These are phyloP conservation scores for Triplophysa bombifrons DNA, from an alignment of 2,797 vertebrate genomes.

Conservation along the genomic window DNA sequence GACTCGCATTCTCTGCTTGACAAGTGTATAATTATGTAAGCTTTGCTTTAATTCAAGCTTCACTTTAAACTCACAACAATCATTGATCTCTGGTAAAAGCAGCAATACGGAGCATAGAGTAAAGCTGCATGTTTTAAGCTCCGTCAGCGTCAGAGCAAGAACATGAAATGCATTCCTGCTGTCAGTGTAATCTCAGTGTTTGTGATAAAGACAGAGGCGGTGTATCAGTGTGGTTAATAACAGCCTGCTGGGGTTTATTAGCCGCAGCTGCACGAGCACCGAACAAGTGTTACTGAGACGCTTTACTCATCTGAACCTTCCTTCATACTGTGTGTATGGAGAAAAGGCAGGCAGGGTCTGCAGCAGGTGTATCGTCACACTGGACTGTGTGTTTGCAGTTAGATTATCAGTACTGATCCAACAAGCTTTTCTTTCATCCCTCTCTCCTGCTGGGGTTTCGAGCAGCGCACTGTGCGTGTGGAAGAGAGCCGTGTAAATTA, in stretches of 20 bases:
- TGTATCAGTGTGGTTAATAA: neutral
- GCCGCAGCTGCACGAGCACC: neutral
- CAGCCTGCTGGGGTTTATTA: constrained; percentile 23
- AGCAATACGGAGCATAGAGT: neutral
- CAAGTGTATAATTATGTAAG: neutral
- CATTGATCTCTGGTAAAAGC: neutral
- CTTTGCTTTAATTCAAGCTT: neutral
- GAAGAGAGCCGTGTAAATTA: constrained; percentile 20
- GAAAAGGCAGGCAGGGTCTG: constrained; percentile 12
- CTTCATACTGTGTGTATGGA: constrained; percentile 10
- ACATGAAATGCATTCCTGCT: constrained; percentile 9
- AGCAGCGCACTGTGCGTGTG: neutral
- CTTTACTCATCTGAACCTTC: constrained; percentile 8
- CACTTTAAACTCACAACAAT: neutral
- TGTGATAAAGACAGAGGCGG: constrained; percentile 6
- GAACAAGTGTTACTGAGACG: constrained; percentile 14
- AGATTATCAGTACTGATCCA: constrained; percentile 3
- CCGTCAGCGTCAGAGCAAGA: neutral
- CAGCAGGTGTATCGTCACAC: constrained; percentile 39
- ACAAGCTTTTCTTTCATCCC: constrained; percentile 35
- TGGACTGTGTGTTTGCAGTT: constrained; percentile 25
- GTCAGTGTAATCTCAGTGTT: neutral
- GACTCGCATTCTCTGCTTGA: no score
- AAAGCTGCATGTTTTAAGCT: neutral
- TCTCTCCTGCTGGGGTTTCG: neutral